Evolutionary conservation across 2,888 invertebrate species (phyloP).

Genomic region (Harmothoe impar): DNA sequence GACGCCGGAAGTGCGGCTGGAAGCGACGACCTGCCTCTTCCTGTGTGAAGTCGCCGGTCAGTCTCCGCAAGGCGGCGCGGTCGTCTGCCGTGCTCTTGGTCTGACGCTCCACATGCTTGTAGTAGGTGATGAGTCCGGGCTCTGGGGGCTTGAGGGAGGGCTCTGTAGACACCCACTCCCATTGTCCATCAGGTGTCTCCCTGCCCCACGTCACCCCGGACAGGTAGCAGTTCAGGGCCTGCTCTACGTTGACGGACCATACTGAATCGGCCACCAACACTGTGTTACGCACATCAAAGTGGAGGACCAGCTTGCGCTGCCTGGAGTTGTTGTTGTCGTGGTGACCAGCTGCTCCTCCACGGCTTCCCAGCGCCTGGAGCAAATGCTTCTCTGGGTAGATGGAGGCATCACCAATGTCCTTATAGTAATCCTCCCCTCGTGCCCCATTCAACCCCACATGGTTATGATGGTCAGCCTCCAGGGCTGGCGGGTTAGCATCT

Average conservation of each 20-base stretch:
- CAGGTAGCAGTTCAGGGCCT: conserved; percentile 82
- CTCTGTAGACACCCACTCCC: conserved; percentile 78
- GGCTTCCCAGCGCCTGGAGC: background rate
- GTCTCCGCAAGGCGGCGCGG: conserved; percentile 76
- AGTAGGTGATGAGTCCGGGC: conserved; percentile 77
- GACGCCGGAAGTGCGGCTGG: conserved; percentile 76
- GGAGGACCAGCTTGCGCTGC: conserved; percentile 79
- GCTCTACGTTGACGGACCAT: conserved; percentile 80
- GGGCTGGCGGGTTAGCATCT: too few relatives aligned
- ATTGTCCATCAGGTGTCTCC: conserved; percentile 71
- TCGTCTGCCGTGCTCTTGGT: conserved; percentile 78
- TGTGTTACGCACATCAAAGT: conserved; percentile 83
- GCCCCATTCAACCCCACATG: background rate
- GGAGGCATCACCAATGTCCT: background rate
- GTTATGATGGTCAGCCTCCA: too few relatives aligned
- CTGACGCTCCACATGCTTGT: conserved; percentile 80
- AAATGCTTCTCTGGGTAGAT: conserved; percentile 3
- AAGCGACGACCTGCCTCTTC: conserved; percentile 77
- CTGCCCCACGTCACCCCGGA: conserved; percentile 82
- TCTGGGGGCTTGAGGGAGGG: conserved; percentile 78
- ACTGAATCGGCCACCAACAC: conserved; percentile 82
- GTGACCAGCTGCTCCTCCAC: background rate
- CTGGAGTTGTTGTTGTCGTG: background rate
- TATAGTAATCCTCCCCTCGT: background rate
- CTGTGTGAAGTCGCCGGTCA: conserved; percentile 81